These are phyloP conservation scores for Sinocyclocheilus anophthalmus DNA, from an alignment of 2,113 vertebrate genomes.

Conservation along the genomic window DNA sequence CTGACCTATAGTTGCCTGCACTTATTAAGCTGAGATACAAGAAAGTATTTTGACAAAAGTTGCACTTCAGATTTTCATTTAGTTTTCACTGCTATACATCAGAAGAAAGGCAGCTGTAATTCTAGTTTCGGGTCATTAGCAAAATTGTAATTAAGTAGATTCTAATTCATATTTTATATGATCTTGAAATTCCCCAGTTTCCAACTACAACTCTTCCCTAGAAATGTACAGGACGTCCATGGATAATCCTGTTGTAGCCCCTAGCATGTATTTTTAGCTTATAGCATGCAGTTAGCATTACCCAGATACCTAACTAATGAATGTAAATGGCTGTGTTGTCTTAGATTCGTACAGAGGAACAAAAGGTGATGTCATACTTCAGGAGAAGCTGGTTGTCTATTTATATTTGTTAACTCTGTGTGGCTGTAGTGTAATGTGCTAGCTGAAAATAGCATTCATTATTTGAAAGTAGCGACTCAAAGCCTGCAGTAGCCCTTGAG, in stretches of 20 bases:
- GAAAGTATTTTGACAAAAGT: no score
- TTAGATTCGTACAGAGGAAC: slow-evolving; percentile 10
- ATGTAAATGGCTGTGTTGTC: slow-evolving; percentile 12
- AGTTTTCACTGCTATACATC: neutral
- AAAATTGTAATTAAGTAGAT: neutral
- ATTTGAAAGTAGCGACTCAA: neutral
- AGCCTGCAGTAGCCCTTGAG: neutral
- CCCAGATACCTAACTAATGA: neutral
- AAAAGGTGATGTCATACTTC: neutral
- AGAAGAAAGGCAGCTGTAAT: neutral
- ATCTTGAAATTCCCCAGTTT: neutral
- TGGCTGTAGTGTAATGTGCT: neutral
- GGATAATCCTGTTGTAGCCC: neutral
- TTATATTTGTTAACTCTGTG: neutral
- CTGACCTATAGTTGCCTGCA: neutral
- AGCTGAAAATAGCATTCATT: slow-evolving; percentile 2
- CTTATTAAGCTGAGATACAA: neutral
- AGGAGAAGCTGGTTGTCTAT: neutral
- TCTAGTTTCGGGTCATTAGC: neutral
- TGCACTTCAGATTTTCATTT: neutral
- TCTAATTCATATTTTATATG: no score
- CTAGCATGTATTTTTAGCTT: no score
- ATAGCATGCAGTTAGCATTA: slow-evolving; percentile 5
- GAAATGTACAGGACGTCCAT: neutral
- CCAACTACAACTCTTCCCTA: neutral